Evolutionary conservation across 2,797 vertebrate species (phyloP).

Genomic region (Cichlasoma orientale): DNA sequence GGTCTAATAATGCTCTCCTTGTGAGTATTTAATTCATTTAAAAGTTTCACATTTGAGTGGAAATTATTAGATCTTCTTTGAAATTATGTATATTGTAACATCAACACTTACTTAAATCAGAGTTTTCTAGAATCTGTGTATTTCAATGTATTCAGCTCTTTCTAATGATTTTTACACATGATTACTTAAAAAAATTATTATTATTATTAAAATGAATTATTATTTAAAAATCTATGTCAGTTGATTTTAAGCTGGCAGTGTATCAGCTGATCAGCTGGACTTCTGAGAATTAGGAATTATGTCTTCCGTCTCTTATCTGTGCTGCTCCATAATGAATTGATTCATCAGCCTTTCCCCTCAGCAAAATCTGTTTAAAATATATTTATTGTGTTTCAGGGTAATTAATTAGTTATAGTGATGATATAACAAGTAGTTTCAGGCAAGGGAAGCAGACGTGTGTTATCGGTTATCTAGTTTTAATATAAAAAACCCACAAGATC

Average conservation of each 20-base stretch:
- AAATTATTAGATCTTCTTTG: background rate
- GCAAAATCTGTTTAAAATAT: background rate
- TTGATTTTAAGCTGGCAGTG: background rate
- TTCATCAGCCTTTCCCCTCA: slow-evolving; percentile 1
- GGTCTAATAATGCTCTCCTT: background rate
- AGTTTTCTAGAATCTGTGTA: background rate
- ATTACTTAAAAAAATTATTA: background rate
- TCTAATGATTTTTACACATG: background rate
- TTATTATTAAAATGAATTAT: too few species aligned
- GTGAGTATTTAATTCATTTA: background rate
- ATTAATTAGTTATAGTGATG: slow-evolving; percentile 15
- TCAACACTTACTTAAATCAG: background rate
- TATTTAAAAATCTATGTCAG: background rate
- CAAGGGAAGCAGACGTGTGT: background rate
- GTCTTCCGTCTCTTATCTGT: background rate
- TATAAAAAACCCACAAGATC: background rate
- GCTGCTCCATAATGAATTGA: slow-evolving; percentile 15
- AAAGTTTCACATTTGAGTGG: background rate
- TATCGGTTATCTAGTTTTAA: background rate
- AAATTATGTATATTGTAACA: background rate
- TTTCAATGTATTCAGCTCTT: background rate
- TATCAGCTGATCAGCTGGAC: slow-evolving; percentile 14
- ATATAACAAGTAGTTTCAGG: slow-evolving; percentile 23
- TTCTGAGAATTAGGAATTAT: background rate
- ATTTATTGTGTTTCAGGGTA: background rate